Percentiles rank a stretch among this genome's conserved stretches.
Conservation (phyloP, 2,113 vertebrate species). For the Forbesichthys papilliferus region DNA sequence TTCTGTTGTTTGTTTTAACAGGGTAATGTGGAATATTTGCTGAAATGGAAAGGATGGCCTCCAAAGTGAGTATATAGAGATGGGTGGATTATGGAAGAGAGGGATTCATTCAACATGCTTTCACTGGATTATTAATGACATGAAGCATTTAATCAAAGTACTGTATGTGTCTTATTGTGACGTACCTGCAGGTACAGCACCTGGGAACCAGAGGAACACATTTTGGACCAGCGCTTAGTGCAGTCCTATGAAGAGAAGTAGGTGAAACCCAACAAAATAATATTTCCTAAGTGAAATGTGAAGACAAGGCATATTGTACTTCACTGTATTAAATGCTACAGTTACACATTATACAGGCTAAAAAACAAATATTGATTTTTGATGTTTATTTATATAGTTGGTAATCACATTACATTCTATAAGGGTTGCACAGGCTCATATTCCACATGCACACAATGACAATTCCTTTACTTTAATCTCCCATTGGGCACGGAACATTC, state of each 20-base stretch:
- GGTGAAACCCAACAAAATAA: constrained; percentile 47
- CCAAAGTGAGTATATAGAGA: constrained; percentile 89
- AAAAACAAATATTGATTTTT: too few species aligned
- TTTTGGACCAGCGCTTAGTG: constrained; percentile 93
- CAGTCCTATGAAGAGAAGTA: constrained; percentile 97
- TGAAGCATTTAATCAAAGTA: neutral
- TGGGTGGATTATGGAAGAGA: neutral
- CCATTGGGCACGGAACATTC: too few species aligned
- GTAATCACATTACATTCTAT: too few species aligned
- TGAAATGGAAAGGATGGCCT: constrained; percentile 99
- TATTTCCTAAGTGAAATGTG: neutral
- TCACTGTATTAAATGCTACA: too few species aligned
- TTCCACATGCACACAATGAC: too few species aligned
- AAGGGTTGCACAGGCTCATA: too few species aligned
- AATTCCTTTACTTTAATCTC: too few species aligned
- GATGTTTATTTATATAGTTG: too few species aligned
- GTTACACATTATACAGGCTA: too few species aligned
- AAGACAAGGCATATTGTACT: neutral
- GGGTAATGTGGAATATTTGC: constrained; percentile 96
- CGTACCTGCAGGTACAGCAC: constrained; percentile 88
- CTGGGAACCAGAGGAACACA: constrained; percentile 98
- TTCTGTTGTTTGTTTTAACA: constrained; percentile 61
- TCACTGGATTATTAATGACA: neutral
- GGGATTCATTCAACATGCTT: neutral
- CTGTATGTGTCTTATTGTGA: neutral